Base-by-base conservation (phyloP, 2,797 vertebrate species). In the Galagoides demidoff region DNA sequence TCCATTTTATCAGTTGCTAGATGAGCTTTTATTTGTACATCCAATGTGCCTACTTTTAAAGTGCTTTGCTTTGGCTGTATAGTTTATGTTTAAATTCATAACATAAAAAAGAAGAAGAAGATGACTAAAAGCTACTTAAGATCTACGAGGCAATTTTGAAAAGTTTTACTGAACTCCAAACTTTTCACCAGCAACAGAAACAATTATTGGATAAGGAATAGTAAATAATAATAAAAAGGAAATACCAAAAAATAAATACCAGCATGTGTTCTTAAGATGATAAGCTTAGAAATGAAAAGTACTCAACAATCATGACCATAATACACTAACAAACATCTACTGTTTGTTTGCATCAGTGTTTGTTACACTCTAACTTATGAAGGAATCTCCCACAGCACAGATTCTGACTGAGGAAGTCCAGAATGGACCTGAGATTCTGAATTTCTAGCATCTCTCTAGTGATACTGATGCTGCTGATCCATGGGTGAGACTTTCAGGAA, bases 1-100 rank as follows among this genome's bases (percentile, higher is more conserved):
- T 90, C 94, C 74, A 55, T 91, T 96, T 96, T 91, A 96, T 87
- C 96, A 84, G 81, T 96, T 91, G 71, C 43, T 94, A 87, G 79
- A 90, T 95, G 81, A 95, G 49, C n/a, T 94, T 96, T 97, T 94
- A 95, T 96, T 95, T 96, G 93, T 96, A 90, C 89, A 95, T 93
- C 73, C 68, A 76, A n/a, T 74, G 37, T 92, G 63, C 70, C 94
- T 95, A 88, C 81, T 92, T 97, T 96, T 86, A 92, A 95, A 95
- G 70, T 49, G 34, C 17, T 52, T 89, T 52, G 87, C 78, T 96
- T 94, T 89, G 64, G 79, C 45, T 87, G 94, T 96, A 8, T 3
- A 95, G 68, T 95, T 95, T 84, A 89, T 77, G 25, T 61, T 89
- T 82, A 89, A 77, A 74, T 70, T 29, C 11, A 83, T 52, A 95